Evolutionary conservation across 64 coral and sea anemone species (phyloP).

Genomic region (Montipora efflorescens): DNA sequence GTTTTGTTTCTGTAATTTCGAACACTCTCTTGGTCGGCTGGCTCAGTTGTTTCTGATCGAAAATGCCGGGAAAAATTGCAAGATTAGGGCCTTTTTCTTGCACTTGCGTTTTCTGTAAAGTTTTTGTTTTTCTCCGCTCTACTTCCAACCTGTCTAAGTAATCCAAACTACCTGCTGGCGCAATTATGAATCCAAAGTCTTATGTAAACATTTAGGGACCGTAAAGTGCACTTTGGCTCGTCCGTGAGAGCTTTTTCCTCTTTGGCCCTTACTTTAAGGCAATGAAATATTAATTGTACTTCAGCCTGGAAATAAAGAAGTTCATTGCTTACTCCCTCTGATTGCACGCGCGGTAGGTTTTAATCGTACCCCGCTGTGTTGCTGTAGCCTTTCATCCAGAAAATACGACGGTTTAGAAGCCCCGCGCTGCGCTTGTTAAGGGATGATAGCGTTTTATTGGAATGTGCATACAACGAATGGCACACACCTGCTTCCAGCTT

Average conservation of each 20-base stretch:
- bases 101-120: background rate
- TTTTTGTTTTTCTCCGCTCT: background rate
- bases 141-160: background rate
- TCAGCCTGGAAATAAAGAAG: background rate
- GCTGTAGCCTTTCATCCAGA: background rate
- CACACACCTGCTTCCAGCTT: background rate
- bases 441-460: constrained; percentile 22
- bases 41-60: background rate
- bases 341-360: background rate
- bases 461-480: constrained; percentile 19
- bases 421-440: constrained; percentile 26
- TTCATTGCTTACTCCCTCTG: background rate
- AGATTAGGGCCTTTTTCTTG: background rate
- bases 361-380: constrained; percentile 31
- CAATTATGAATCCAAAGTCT: constrained; percentile 9
- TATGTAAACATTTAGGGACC: constrained; percentile 30
- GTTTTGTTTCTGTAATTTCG: background rate
- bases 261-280: background rate
- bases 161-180: constrained; percentile 1
- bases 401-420: constrained; percentile 5
- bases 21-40: background rate
- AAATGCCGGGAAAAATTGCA: no score
- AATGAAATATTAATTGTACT: constrained; percentile 14
- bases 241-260: constrained; percentile 3
- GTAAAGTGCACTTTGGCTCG: constrained; percentile 17